phyloP scores from a whole-genome alignment of 1,140 invertebrate genomes.

The Musca vetustissima region DNA sequence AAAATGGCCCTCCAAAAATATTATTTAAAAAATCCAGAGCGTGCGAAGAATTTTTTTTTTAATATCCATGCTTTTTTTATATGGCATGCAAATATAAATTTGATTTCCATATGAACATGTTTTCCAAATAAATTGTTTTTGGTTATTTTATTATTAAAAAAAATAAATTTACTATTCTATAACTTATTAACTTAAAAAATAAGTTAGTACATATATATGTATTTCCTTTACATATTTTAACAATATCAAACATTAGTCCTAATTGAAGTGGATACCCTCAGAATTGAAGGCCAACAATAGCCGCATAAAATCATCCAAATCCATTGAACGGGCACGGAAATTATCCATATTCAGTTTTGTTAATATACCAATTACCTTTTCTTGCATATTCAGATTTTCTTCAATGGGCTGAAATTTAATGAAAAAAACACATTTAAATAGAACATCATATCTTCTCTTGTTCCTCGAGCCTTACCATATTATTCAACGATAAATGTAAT shows the following conservation, averaged over 20 bases:
- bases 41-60: no score
- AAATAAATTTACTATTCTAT: no score
- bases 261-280: slow-evolving; percentile 87
- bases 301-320: slow-evolving; percentile 93
- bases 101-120: no score
- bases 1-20: no score
- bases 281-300: slow-evolving; percentile 85
- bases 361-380: slow-evolving; percentile 78
- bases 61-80: no score
- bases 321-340: slow-evolving; percentile 89
- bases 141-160: no score
- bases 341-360: slow-evolving; percentile 66
- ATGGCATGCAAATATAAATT: no score
- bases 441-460: not conserved
- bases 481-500: slow-evolving; percentile 82
- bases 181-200: no score
- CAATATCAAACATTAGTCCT: slow-evolving; percentile 21
- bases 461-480: slow-evolving; percentile 66
- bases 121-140: no score
- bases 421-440: not conserved
- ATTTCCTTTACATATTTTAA: no score
- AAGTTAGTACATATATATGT: no score
- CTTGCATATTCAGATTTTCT: slow-evolving; percentile 83
- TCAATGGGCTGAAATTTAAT: slow-evolving; percentile 75
- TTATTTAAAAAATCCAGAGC: no score